Evolutionary conservation across 1,140 invertebrate species (phyloP), one percentile per base, ranked within the genome.

Genomic region (Leptinotarsa defecta): DNA sequence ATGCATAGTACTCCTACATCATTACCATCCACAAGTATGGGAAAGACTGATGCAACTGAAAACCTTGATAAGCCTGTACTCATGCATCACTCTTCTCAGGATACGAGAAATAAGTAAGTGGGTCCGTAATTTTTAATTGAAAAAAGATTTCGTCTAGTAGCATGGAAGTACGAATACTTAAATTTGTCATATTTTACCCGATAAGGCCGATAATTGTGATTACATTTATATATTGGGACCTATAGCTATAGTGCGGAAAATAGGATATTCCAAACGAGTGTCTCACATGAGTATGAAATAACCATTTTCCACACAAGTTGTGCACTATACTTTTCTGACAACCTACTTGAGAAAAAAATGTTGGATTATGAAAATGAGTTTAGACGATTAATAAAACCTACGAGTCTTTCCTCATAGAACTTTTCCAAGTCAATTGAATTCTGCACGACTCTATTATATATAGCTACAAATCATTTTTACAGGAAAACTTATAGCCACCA

Each of bases 41-140:
- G 5, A 57, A 57, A 57, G 52, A 57, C 52, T 57, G 52, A 57
- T 57, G n/a, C 52, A 17, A 57, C 52, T 57, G 52, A 57, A 57
- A 17, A 57, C 52, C 11, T 17, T 17, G 52, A 57, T 17, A 57
- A 13, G n/a, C 3, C 52, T 57, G 52, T 17, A 57, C 15, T 57
- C 15, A 57, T 57, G 2, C 52, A 57, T 57, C 52, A 57, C 52
- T 57, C 52, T 57, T 57, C 52, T 57, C 52, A 57, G 52, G 52
- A 57, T 57, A 13, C 52, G 13, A 57, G 52, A 57, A 57, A 57
- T 57, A 15, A n/a, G 52, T 57, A 13, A 57, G 13, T 57, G 52
- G 15, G 15, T 57, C 52, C 52, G 15, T 57, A 57, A 57, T 57
- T 57, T 15, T 57, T 57, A n/a, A 57, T 57, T n/a, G 15, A 57